These are phyloP conservation scores for Odontesthes bonariensis DNA, from an alignment of 2,113 vertebrate genomes.

Conservation along the genomic window DNA sequence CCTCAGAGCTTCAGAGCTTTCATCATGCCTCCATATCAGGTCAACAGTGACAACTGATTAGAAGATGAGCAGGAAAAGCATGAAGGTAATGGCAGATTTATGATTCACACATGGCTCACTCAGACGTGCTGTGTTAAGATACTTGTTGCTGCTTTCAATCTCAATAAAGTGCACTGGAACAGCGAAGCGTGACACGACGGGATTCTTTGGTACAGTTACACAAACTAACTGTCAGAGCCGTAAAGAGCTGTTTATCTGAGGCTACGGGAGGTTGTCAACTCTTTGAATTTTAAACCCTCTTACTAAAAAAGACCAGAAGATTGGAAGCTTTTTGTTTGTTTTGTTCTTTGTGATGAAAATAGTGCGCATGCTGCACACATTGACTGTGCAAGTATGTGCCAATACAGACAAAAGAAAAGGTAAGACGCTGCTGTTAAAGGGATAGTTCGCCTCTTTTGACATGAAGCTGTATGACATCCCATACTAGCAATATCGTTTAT, in stretches of 20 bases:
- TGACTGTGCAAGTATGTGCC: not conserved
- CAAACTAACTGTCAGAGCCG: not conserved
- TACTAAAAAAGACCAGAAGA: not conserved
- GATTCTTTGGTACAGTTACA: not conserved
- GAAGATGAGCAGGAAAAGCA: conserved; percentile 31
- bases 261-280: not conserved
- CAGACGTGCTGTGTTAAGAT: not conserved
- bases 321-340: not conserved
- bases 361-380: not conserved
- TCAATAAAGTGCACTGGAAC: not conserved
- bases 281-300: not conserved
- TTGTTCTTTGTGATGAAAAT: not conserved
- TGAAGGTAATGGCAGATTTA: not conserved
- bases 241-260: not conserved
- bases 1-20: conserved; percentile 6
- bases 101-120: not conserved
- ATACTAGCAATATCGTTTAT: too few relatives aligned
- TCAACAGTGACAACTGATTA: conserved; percentile 29
- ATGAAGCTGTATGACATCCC: too few relatives aligned
- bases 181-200: not conserved
- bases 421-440: not conserved
- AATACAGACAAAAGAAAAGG: not conserved
- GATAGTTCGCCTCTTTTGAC: too few relatives aligned
- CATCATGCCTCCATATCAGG: not conserved
- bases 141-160: conserved; percentile 24